Percentiles rank a stretch among this genome's conserved stretches.
phyloP scores from a whole-genome alignment of 2,797 vertebrate genomes.

The Lacerta agilis region DNA sequence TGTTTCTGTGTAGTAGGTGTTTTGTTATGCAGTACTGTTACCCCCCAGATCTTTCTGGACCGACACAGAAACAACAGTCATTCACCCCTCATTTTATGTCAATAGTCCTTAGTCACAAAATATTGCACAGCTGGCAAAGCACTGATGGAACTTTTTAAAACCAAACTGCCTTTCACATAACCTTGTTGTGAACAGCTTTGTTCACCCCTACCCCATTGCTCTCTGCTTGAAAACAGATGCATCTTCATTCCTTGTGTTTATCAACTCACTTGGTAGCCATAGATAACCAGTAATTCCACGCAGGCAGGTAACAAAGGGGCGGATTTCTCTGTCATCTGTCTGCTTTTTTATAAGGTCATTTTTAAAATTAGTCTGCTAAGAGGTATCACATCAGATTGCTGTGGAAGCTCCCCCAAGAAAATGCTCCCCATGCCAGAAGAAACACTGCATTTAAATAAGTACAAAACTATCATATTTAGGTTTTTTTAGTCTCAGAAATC shows the following conservation, averaged over 20 bases:
- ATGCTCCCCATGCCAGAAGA: background rate
- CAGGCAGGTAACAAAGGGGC: background rate
- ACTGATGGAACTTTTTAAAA: background rate
- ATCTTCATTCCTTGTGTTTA: slow-evolving; percentile 1
- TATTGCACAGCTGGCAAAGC: background rate
- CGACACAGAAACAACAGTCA: background rate
- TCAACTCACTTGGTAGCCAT: background rate
- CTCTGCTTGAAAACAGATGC: background rate
- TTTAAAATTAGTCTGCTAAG: background rate
- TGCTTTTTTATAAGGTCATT: background rate
- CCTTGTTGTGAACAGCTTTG: background rate
- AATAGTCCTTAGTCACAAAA: background rate
- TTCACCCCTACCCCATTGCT: background rate
- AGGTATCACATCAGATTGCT: background rate
- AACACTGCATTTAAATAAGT: background rate
- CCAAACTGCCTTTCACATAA: background rate
- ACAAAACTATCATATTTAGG: background rate
- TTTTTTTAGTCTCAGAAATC: background rate
- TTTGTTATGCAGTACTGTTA: background rate
- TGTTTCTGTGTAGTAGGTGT: background rate
- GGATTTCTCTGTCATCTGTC: background rate
- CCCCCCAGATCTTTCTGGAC: background rate
- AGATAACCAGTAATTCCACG: background rate
- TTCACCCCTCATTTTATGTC: background rate
- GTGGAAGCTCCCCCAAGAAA: background rate